A percentile compares a stretch with the other conserved stretches of the same genome.
phyloP scores from a whole-genome alignment of 1,140 invertebrate genomes.

The Euglossa dilemma region DNA sequence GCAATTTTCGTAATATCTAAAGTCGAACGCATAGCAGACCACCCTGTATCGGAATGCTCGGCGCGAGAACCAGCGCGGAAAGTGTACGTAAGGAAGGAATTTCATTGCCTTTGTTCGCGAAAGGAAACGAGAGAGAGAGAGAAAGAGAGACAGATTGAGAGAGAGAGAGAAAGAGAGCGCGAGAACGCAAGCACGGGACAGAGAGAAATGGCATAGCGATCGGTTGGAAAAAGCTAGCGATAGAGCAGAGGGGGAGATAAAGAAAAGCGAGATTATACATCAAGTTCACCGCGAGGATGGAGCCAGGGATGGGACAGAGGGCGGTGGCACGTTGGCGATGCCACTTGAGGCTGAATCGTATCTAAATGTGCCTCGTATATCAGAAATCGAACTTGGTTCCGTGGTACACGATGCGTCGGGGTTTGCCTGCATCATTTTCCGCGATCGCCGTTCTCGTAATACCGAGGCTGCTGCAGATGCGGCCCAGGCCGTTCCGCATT shows the following conservation, averaged over 20 bases:
- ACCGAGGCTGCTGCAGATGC: constrained; percentile 44
- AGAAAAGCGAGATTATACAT: constrained; percentile 58
- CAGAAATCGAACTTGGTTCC: constrained; percentile 66
- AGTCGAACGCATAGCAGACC: not conserved
- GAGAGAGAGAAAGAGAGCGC: not conserved
- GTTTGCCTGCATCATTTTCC: constrained; percentile 62
- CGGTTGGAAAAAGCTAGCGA: not conserved
- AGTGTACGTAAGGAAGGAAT: constrained; percentile 51
- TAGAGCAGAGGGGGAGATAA: not conserved
- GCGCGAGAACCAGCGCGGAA: constrained; percentile 26
- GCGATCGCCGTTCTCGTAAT: constrained; percentile 40
- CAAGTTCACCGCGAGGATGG: constrained; percentile 51
- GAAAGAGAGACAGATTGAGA: no score
- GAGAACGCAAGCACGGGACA: no score
- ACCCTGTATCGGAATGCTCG: constrained; percentile 23
- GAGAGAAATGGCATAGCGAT: constrained; percentile 5
- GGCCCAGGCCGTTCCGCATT: constrained; percentile 42
- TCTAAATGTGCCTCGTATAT: constrained; percentile 69
- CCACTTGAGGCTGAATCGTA: constrained; percentile 62
- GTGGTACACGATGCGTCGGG: constrained; percentile 23
- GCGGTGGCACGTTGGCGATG: constrained; percentile 49
- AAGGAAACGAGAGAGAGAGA: constrained; percentile 6
- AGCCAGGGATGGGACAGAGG: not conserved
- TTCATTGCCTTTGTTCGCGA: constrained; percentile 63
- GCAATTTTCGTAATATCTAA: not conserved